These are phyloP conservation scores for Bungarus multicinctus DNA, from an alignment of 2,113 vertebrate genomes.

Conservation along the genomic window DNA sequence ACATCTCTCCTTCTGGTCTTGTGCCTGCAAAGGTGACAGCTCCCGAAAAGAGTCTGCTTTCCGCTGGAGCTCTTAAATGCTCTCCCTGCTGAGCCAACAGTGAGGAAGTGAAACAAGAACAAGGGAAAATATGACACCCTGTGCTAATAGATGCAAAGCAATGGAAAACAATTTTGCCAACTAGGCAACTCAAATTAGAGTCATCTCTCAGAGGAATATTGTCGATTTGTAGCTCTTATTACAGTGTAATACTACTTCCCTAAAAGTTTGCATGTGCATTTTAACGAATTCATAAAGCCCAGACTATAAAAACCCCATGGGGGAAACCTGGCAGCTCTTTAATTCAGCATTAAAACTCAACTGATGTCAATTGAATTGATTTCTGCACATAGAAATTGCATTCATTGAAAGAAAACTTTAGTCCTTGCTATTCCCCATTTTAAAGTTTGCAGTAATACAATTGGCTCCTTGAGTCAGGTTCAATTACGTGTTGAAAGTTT, in stretches of 20 bases:
- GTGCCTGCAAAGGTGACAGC: conserved; percentile 8
- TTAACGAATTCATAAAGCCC: conserved; percentile 72
- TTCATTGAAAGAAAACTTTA: conserved; percentile 61
- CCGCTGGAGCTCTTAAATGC: conserved; percentile 37
- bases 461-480: conserved; percentile 62
- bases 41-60: conserved; percentile 13
- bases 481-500: conserved; percentile 69
- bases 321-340: conserved; percentile 61
- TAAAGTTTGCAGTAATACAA: conserved; percentile 59
- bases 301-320: conserved; percentile 62
- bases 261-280: conserved; percentile 68
- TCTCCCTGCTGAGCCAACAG: conserved; percentile 47
- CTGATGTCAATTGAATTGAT: conserved; percentile 61
- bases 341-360: conserved; percentile 68
- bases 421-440: conserved; percentile 59
- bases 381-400: conserved; percentile 57
- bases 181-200: conserved; percentile 66
- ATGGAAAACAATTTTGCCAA: conserved; percentile 69
- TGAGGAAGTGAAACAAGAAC: conserved; percentile 39
- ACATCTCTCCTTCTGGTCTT: neutral
- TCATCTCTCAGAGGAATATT: conserved; percentile 63
- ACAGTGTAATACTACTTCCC: conserved; percentile 64
- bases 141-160: conserved; percentile 60
- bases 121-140: conserved; percentile 59
- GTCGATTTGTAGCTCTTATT: conserved; percentile 69